These are phyloP conservation scores for Aspidoscelis tigris DNA, from an alignment of 2,113 vertebrate species.

Conservation along the genomic window DNA sequence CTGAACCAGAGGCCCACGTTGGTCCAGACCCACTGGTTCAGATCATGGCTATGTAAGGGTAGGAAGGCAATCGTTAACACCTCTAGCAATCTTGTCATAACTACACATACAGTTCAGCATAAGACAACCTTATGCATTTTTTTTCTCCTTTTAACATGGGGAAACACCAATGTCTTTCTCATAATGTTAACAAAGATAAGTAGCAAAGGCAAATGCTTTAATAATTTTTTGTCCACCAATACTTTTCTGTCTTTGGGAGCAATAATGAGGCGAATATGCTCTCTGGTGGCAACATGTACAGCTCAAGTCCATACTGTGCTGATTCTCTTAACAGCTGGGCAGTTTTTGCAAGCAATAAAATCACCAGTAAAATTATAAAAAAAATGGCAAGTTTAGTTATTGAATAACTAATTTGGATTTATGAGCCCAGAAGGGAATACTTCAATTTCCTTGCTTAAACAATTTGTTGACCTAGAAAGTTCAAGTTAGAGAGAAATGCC, in stretches of 20 bases:
- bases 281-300: neutral
- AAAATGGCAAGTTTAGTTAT: slow-evolving; percentile 53
- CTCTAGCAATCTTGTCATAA: no score
- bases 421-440: slow-evolving; percentile 53
- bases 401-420: slow-evolving; percentile 65
- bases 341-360: slow-evolving; percentile 30
- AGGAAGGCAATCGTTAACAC: no score
- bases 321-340: slow-evolving; percentile 16
- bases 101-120: no score
- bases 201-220: neutral
- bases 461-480: slow-evolving; percentile 49
- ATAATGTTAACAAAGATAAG: neutral
- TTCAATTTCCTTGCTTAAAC: slow-evolving; percentile 65
- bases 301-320: neutral
- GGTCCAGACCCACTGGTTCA: no score
- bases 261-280: neutral
- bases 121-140: no score
- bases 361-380: slow-evolving; percentile 29
- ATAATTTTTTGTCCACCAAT: neutral
- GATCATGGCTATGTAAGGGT: no score
- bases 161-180: no score
- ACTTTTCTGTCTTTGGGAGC: neutral
- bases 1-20: no score
- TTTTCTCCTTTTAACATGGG: no score
- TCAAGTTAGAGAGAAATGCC: slow-evolving; percentile 8